Conservation (phyloP, 2,888 invertebrate genomes). For the Nomada ruficornis region DNA sequence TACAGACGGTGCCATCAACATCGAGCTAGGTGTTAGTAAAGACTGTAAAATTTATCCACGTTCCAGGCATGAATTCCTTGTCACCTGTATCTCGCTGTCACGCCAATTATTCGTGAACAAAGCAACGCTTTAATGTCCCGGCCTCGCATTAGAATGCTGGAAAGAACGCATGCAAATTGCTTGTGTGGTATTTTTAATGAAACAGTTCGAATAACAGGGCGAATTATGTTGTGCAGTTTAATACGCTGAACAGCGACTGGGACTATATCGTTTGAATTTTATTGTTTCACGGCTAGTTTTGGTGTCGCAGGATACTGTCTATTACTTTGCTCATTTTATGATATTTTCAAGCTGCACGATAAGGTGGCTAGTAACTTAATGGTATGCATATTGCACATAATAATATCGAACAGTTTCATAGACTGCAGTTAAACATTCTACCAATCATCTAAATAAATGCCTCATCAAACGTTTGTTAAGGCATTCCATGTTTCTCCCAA, state of each 20-base stretch:
- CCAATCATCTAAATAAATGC: no score
- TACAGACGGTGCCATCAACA: conserved; percentile 22
- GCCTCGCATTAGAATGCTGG: neutral
- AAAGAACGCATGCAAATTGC: neutral
- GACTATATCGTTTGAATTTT: neutral
- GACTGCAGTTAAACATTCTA: no score
- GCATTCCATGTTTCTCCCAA: no score
- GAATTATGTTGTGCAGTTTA: neutral
- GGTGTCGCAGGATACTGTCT: neutral
- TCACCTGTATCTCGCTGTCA: conserved; percentile 27
- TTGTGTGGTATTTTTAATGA: neutral
- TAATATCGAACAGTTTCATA: no score
- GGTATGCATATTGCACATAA: no score
- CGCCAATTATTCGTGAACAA: conserved; percentile 8
- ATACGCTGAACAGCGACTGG: neutral
- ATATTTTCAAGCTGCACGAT: no score
- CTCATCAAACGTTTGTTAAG: no score
- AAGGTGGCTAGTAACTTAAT: no score
- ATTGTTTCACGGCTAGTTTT: neutral
- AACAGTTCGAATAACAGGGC: neutral
- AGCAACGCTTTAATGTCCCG: neutral
- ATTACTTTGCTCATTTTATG: no score
- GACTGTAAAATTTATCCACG: conserved; percentile 41
- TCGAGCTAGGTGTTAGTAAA: conserved; percentile 11
- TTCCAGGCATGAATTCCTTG: conserved; percentile 39